phyloP scores from a whole-genome alignment of 2,888 invertebrate species.

The Morpho achilles region DNA sequence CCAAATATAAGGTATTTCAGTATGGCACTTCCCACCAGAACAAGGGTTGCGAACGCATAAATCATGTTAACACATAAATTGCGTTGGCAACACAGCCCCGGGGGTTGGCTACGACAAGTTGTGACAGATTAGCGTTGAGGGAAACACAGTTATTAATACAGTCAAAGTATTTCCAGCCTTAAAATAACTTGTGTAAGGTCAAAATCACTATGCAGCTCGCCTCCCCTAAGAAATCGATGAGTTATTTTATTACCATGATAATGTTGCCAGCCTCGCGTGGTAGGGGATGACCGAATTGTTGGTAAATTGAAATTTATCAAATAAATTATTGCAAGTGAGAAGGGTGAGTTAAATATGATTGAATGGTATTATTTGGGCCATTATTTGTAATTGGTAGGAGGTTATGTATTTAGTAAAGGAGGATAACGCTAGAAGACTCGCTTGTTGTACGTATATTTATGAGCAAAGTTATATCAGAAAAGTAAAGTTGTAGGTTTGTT shows the following conservation, averaged over 20 bases:
- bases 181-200: conserved; percentile 14
- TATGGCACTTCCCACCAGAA: conserved; percentile 26
- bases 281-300: conserved; percentile 59
- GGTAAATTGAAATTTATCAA: conserved; percentile 73
- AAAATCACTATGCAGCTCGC: conserved; percentile 18
- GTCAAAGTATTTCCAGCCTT: conserved; percentile 29
- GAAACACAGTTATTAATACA: conserved; percentile 12
- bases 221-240: conserved; percentile 32
- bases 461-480: too few species aligned
- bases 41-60: conserved; percentile 54
- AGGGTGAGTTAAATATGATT: conserved; percentile 31
- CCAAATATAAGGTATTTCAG: conserved; percentile 25
- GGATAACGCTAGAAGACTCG: not conserved
- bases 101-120: conserved; percentile 42
- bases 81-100: conserved; percentile 57
- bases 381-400: conserved; percentile 14
- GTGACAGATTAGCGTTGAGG: conserved; percentile 35
- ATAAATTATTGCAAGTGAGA: conserved; percentile 58
- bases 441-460: too few species aligned
- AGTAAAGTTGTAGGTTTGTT: too few species aligned
- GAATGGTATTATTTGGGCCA: conserved; percentile 23
- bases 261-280: conserved; percentile 52
- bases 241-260: conserved; percentile 62
- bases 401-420: conserved; percentile 7
- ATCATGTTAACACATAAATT: conserved; percentile 77